phyloP scores from a whole-genome alignment of 1,140 invertebrate genomes.

The Trichogramma pretiosum region DNA sequence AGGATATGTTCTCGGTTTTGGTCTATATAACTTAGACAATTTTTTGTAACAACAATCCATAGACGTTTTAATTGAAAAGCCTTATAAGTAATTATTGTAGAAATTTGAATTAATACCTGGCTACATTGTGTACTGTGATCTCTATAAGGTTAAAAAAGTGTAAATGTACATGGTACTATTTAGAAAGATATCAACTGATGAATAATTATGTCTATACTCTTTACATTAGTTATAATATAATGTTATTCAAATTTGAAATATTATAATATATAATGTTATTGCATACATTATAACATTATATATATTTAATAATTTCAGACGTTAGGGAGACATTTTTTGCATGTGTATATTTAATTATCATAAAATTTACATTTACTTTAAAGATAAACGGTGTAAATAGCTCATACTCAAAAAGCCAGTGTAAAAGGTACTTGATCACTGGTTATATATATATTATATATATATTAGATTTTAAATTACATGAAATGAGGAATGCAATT shows the following conservation, averaged over 20 bases:
- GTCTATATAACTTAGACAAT: too few relatives aligned
- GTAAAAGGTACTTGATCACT: slow-evolving; percentile 21
- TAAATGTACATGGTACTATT: slow-evolving; percentile 29
- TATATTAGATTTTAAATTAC: slow-evolving; percentile 18
- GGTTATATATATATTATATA: too few relatives aligned
- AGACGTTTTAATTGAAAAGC: slow-evolving; percentile 18
- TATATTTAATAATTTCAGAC: too few relatives aligned
- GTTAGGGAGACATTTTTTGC: too few relatives aligned
- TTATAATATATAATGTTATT: too few relatives aligned
- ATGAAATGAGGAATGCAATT: slow-evolving; percentile 15
- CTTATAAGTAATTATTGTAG: slow-evolving; percentile 30
- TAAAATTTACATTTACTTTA: slow-evolving; percentile 17
- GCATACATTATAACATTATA: too few relatives aligned
- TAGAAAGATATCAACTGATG: too few relatives aligned
- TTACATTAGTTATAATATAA: too few relatives aligned
- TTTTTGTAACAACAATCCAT: too few relatives aligned
- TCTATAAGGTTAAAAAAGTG: slow-evolving; percentile 37
- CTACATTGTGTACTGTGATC: slow-evolving; percentile 48
- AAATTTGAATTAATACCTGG: slow-evolving; percentile 40
- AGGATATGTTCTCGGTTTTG: too few relatives aligned
- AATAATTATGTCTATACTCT: too few relatives aligned
- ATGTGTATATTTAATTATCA: slow-evolving; percentile 36
- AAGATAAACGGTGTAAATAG: slow-evolving; percentile 34
- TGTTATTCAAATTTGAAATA: too few relatives aligned
- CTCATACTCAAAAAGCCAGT: slow-evolving; percentile 31